Conservation (phyloP, 2,113 vertebrate species). For the Cromileptes altivelis region DNA sequence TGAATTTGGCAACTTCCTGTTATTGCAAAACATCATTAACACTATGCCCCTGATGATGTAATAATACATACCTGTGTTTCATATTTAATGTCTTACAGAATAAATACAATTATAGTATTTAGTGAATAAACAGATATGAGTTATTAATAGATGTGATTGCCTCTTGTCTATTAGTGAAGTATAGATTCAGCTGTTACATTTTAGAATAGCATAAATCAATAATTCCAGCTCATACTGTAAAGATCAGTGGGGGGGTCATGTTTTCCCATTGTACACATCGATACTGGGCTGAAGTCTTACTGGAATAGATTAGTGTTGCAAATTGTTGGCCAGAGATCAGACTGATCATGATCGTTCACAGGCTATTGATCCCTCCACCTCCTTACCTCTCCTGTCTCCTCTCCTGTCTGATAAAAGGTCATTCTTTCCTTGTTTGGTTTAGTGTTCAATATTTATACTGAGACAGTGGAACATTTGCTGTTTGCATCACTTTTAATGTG, state of each 20-base stretch:
- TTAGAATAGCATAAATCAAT: neutral
- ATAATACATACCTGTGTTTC: neutral
- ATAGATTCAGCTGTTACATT: neutral
- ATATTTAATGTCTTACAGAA: neutral
- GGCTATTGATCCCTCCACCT: slow-evolving; percentile 17
- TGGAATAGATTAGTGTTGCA: slow-evolving; percentile 20
- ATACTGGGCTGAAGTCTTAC: slow-evolving; percentile 30
- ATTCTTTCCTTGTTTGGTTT: neutral
- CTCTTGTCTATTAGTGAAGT: neutral
- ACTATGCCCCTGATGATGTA: neutral
- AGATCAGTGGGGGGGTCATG: neutral
- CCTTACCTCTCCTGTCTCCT: neutral
- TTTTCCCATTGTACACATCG: neutral
- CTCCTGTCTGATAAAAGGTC: slow-evolving; percentile 19
- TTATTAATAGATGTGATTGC: neutral
- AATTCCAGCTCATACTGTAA: neutral
- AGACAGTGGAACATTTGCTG: neutral
- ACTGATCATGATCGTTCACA: slow-evolving; percentile 3
- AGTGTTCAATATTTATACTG: slow-evolving; percentile 1
- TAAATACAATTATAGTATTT: too few relatives aligned
- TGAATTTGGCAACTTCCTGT: neutral
- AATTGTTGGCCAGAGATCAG: slow-evolving; percentile 22
- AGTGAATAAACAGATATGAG: neutral
- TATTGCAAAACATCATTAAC: neutral
- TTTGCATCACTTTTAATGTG: slow-evolving; percentile 6